Evolutionary conservation across 2,888 invertebrate genomes (phyloP).

Genomic region (Galerucella nymphaeae): DNA sequence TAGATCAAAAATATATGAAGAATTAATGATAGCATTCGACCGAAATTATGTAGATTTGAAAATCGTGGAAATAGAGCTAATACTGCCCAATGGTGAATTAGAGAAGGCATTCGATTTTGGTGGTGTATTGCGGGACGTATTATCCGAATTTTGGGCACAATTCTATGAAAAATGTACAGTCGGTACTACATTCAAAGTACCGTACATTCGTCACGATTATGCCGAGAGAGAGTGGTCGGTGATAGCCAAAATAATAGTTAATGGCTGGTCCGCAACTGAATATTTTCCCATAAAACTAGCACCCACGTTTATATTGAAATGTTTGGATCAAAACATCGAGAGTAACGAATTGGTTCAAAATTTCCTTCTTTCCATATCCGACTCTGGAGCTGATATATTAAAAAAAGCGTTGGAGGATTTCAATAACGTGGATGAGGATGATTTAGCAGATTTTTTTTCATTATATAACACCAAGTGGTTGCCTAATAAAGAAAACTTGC

Average conservation of each 20-base stretch:
- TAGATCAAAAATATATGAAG: no score
- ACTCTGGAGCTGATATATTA: no score
- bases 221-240: neutral
- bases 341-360: no score
- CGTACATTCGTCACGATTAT: conserved; percentile 24
- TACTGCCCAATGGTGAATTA: conserved; percentile 5
- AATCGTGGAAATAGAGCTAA: neutral
- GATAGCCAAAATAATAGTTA: conserved; percentile 9
- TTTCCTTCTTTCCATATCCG: no score
- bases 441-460: neutral
- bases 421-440: no score
- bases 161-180: conserved; percentile 26
- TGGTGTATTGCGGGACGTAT: conserved; percentile 17
- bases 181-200: conserved; percentile 19
- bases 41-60: no score
- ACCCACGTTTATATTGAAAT: neutral
- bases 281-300: conserved; percentile 31
- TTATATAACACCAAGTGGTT: no score
- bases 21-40: no score
- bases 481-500: no score
- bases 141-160: conserved; percentile 17
- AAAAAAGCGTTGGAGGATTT: no score
- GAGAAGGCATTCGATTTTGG: conserved; percentile 11
- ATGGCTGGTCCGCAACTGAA: conserved; percentile 16
- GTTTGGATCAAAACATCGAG: no score